phyloP scores from a whole-genome alignment of 2,888 invertebrate species.

The Agrilus cyanescens region DNA sequence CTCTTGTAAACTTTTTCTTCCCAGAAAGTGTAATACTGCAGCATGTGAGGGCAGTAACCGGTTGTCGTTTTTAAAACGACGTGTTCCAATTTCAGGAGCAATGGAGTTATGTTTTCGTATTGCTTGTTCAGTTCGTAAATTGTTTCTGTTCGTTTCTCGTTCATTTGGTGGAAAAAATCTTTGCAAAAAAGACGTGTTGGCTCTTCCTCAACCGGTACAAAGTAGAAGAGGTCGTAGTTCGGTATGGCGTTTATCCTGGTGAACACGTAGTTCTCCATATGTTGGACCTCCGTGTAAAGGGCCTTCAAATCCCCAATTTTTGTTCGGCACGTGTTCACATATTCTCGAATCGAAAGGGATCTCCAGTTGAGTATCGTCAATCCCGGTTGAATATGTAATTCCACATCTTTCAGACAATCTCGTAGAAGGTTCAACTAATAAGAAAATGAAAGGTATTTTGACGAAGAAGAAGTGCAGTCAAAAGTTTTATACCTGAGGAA shows the following conservation, averaged over 20 bases:
- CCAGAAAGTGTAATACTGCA: constrained; percentile 68
- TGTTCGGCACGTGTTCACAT: constrained; percentile 44
- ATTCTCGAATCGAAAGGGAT: constrained; percentile 69
- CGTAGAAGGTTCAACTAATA: constrained; percentile 53
- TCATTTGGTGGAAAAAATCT: constrained; percentile 63
- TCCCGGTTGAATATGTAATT: constrained; percentile 68
- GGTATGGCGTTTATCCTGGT: constrained; percentile 44
- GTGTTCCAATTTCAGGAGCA: constrained; percentile 76
- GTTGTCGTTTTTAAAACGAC: constrained; percentile 69
- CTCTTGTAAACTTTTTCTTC: constrained; percentile 66
- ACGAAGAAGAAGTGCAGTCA: neutral
- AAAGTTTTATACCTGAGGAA: constrained; percentile 52
- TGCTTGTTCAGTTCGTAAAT: constrained; percentile 54
- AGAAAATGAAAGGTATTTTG: neutral
- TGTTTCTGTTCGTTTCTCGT: constrained; percentile 54
- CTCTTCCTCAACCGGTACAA: constrained; percentile 18
- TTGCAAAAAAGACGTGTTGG: constrained; percentile 26
- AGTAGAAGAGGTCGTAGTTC: constrained; percentile 46
- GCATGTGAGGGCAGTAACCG: constrained; percentile 62
- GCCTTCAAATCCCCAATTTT: constrained; percentile 50
- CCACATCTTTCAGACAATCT: constrained; percentile 55
- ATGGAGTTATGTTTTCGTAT: constrained; percentile 71
- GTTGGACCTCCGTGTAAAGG: constrained; percentile 55
- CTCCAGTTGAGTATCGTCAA: constrained; percentile 76
- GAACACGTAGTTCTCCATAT: constrained; percentile 51